Base-by-base conservation (phyloP, 1,140 invertebrate species). In the Zaprionus nigranus region DNA sequence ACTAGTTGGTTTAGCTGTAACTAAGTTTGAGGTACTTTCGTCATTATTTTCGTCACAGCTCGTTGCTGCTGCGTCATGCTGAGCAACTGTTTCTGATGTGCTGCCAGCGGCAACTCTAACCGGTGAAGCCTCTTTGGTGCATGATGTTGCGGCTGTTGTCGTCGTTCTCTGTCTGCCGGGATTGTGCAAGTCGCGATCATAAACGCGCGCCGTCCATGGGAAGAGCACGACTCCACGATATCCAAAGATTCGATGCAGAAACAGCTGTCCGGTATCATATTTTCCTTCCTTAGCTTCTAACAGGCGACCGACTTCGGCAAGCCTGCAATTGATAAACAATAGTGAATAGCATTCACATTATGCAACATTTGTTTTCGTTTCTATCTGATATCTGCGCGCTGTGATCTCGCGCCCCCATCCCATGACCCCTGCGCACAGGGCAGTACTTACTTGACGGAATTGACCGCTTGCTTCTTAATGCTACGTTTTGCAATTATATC, bases 191-290 rank as follows among this genome's bases (percentile, higher is more conserved):
- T 99, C 98, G 90, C 98, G 94, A 90, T 99, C 98, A 91, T 98
- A 99, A 12, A 99, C 98, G 92, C 96, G 95, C 5, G 98, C 98
- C 49, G 97, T 93, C 98, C 98, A 99, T 5, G 98, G 98, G 93
- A 99, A 99, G 22, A 99, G 94, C 70, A 99, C 96, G 7, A 99
- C 98, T 12, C 98, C 98, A 83, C 98, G 94, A 93, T 99, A 99
- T 15, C 98, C 98, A 94, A 99, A 99, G 17, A 99, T 96, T 91
- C 97, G 95, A 92, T 99, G 98, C 22, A 99, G 94, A 92, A 99
- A 99, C 49, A 99, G 93, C 93, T 99, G 98, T 34, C 98, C 98
- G 13, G 98, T 98, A 86, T 98, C 97, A 94, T 99, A 99, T 94
- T 98, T 97, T 43, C 97, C 97, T 75, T 96, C 95, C 94, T 98